A percentile compares a stretch with the other conserved stretches of the same genome.
phyloP scores from a whole-genome alignment of 2,113 vertebrate species.

The Promerops cafer region DNA sequence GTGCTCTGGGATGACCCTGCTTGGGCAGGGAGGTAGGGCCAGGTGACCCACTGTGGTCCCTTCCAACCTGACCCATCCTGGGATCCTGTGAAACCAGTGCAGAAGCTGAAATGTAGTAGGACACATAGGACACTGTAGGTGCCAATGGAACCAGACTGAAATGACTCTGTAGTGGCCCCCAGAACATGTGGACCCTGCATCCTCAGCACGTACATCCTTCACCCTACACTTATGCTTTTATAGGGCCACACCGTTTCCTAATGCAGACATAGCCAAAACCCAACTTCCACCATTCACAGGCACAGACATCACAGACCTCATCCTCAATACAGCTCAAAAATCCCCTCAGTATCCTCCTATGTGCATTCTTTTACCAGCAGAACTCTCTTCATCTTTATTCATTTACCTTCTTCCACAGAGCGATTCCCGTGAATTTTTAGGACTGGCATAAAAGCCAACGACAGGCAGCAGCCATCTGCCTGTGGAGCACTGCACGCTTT shows the following conservation, averaged over 20 bases:
- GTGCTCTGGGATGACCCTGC: neutral
- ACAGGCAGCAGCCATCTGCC: neutral
- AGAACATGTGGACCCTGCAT: neutral
- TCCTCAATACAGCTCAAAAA: neutral
- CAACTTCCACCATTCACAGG: neutral
- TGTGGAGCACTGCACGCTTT: neutral
- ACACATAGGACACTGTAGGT: neutral
- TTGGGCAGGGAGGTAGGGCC: fast-evolving
- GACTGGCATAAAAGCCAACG: neutral
- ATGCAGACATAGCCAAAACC: fast-evolving
- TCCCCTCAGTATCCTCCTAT: fast-evolving
- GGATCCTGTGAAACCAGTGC: neutral
- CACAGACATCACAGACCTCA: neutral
- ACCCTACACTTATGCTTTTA: neutral
- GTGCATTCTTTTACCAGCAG: neutral
- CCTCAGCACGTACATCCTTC: neutral
- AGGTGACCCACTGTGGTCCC: fast-evolving
- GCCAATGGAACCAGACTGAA: neutral
- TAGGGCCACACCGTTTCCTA: neutral
- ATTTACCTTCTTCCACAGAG: neutral
- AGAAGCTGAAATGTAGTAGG: neutral
- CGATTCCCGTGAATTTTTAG: neutral
- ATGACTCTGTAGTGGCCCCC: neutral
- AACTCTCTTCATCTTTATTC: neutral
- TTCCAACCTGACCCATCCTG: neutral